Conservation (phyloP, 2,113 vertebrate genomes). For the Calypte anna region DNA sequence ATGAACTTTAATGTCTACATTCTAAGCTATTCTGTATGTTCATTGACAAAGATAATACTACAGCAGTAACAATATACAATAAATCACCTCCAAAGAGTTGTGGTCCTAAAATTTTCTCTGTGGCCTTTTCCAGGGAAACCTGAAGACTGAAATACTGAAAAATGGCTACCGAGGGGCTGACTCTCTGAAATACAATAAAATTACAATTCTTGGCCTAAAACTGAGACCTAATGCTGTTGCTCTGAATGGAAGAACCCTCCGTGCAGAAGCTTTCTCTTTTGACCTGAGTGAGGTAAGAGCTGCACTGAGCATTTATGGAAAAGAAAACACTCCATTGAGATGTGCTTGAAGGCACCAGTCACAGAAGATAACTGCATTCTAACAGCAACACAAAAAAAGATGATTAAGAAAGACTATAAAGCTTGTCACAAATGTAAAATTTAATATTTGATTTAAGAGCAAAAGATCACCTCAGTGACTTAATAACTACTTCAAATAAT, state of each 20-base stretch:
- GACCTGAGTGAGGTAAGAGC: constrained; percentile 35
- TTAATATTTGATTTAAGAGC: background rate
- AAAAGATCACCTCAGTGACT: background rate
- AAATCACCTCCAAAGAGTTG: background rate
- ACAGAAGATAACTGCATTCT: background rate
- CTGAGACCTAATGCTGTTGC: constrained; percentile 24
- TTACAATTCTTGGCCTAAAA: constrained; percentile 55
- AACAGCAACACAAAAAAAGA: background rate
- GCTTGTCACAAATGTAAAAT: background rate
- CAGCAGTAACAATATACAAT: background rate
- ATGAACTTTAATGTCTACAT: background rate
- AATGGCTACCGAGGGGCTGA: constrained; percentile 50
- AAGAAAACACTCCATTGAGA: constrained; percentile 11
- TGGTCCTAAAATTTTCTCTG: background rate
- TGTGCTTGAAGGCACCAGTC: background rate
- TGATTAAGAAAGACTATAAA: background rate
- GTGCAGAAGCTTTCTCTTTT: background rate
- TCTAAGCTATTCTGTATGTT: background rate
- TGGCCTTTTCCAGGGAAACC: constrained; percentile 32
- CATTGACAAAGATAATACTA: background rate
- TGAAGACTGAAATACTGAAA: constrained; percentile 60
- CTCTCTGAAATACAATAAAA: constrained; percentile 23
- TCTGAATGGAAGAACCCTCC: constrained; percentile 47
- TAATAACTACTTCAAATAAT: background rate
- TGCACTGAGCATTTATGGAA: background rate